Percentiles rank a stretch among this genome's conserved stretches.
phyloP scores from a whole-genome alignment of 2,888 invertebrate species.

The Charanyca ferruginea region DNA sequence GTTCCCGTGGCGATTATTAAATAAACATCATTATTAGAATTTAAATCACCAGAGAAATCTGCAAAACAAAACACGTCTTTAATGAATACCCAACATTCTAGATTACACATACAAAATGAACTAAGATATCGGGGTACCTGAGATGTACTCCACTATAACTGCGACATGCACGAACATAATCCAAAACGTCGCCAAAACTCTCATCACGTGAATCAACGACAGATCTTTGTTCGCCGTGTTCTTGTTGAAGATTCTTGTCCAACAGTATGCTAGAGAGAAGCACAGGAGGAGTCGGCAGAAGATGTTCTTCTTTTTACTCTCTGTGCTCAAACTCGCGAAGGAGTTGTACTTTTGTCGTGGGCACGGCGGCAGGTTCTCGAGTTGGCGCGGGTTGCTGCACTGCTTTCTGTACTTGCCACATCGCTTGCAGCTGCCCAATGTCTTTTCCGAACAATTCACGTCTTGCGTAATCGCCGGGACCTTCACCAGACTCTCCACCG shows the following conservation, averaged over 20 bases:
- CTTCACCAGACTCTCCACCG: conserved; percentile 75
- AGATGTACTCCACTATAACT: conserved; percentile 92
- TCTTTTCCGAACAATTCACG: conserved; percentile 80
- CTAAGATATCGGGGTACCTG: conserved; percentile 81
- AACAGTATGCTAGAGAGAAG: conserved; percentile 84
- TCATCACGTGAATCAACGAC: conserved; percentile 91
- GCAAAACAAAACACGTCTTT: conserved; percentile 65
- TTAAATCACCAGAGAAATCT: conserved; percentile 87
- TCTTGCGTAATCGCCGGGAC: conserved; percentile 84
- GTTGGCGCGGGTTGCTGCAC: conserved; percentile 73
- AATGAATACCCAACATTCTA: neutral
- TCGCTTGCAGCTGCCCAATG: conserved; percentile 79
- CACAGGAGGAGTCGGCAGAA: conserved; percentile 80
- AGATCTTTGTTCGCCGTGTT: conserved; percentile 89
- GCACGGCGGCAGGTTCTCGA: conserved; percentile 73
- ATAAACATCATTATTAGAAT: conserved; percentile 84
- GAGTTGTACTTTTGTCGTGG: conserved; percentile 81
- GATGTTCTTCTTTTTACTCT: conserved; percentile 74
- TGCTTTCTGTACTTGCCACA: conserved; percentile 87
- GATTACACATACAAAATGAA: neutral
- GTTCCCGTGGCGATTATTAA: conserved; percentile 90
- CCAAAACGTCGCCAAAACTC: conserved; percentile 92
- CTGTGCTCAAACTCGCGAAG: conserved; percentile 77
- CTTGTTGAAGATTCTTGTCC: conserved; percentile 84
- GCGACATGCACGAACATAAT: conserved; percentile 92